Evolutionary conservation across 2,888 invertebrate genomes (phyloP).

Genomic region (Hypena proboscidalis): DNA sequence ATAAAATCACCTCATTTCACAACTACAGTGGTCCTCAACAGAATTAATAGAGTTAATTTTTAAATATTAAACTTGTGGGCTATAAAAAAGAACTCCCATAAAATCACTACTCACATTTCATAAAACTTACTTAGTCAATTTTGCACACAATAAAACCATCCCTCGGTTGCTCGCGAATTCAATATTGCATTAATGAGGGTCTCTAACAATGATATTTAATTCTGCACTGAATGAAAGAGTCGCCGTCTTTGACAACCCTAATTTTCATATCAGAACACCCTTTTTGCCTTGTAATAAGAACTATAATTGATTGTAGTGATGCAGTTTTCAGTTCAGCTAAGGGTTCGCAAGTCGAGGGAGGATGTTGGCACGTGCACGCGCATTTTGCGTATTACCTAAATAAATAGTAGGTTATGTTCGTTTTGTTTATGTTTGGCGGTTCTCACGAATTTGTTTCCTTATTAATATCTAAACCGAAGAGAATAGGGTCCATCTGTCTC

Average conservation of each 20-base stretch:
- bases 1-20: too few relatives aligned
- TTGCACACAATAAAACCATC: slow-evolving; percentile 76
- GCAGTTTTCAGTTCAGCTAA: slow-evolving; percentile 25
- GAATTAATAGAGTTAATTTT: too few relatives aligned
- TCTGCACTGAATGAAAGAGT: slow-evolving; percentile 69
- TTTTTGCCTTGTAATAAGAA: slow-evolving; percentile 42
- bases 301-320: slow-evolving; percentile 34
- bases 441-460: slow-evolving; percentile 70
- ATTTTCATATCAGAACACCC: slow-evolving; percentile 9
- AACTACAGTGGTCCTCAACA: too few relatives aligned
- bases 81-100: slow-evolving; percentile 11
- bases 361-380: slow-evolving; percentile 73
- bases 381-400: slow-evolving; percentile 82
- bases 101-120: slow-evolving; percentile 39
- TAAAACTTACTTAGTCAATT: slow-evolving; percentile 66
- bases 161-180: slow-evolving; percentile 63
- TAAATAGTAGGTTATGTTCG: slow-evolving; percentile 70
- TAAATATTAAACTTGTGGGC: too few relatives aligned
- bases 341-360: slow-evolving; percentile 51
- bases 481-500: slow-evolving; percentile 17
- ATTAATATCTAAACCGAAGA: slow-evolving; percentile 41
- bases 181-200: slow-evolving; percentile 81
- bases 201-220: slow-evolving; percentile 82
- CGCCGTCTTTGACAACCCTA: slow-evolving; percentile 44
- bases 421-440: slow-evolving; percentile 64